These are phyloP conservation scores for Microtus montanus DNA, from an alignment of 2,113 vertebrate species.

Conservation along the genomic window DNA sequence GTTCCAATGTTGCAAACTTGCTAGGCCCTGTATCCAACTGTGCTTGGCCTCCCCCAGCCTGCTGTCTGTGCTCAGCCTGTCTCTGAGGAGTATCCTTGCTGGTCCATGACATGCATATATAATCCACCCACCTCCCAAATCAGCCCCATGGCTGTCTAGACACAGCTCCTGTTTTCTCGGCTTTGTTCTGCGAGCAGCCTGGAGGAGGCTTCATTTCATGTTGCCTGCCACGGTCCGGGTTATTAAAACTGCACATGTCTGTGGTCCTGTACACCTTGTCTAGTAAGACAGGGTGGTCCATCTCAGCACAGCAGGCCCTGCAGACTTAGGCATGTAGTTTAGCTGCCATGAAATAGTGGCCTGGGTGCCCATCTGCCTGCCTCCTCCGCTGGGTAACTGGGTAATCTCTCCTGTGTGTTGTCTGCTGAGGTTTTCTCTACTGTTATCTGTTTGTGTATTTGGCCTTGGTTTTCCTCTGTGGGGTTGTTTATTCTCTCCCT, in stretches of 20 bases:
- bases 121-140: not conserved
- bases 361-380: not conserved
- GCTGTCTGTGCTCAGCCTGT: not conserved
- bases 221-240: not conserved
- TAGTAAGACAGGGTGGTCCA: not conserved
- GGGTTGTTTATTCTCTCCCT: not conserved
- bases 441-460: not conserved
- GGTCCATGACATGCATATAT: not conserved
- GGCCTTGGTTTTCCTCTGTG: not conserved
- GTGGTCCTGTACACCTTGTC: not conserved
- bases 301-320: not conserved
- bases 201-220: not conserved
- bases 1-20: not conserved
- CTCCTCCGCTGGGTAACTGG: too few relatives aligned
- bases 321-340: not conserved
- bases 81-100: not conserved
- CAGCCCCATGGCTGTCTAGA: not conserved
- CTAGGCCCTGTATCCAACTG: not conserved
- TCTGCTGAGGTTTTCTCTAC: not conserved
- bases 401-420: too few relatives aligned
- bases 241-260: fast-evolving
- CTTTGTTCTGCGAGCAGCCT: not conserved
- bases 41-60: not conserved
- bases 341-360: too few relatives aligned
- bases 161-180: not conserved